phyloP scores from a whole-genome alignment of 2,797 vertebrate species.

The Alauda arvensis region DNA sequence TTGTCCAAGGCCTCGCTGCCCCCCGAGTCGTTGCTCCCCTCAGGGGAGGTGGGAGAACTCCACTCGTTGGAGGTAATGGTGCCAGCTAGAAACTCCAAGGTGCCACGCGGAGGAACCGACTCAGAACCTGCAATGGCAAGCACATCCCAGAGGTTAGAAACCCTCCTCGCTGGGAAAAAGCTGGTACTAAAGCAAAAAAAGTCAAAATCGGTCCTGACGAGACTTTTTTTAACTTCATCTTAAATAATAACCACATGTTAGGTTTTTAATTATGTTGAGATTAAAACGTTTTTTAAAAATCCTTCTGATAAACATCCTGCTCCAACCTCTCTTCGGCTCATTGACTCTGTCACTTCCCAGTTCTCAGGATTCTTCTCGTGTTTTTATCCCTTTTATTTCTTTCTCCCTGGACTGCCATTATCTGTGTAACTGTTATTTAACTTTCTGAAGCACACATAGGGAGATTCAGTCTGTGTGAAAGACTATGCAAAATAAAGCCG shows the following conservation, averaged over 20 bases:
- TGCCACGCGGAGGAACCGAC: slow-evolving; percentile 65
- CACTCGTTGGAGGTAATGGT: slow-evolving; percentile 96
- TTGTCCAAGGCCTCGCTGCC: slow-evolving; percentile 87
- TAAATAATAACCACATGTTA: accelerated
- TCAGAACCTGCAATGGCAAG: slow-evolving; percentile 56
- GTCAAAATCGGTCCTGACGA: no score
- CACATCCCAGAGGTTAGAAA: neutral
- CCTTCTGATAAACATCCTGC: neutral
- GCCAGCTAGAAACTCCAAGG: slow-evolving; percentile 75
- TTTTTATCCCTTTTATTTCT: neutral
- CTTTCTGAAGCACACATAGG: neutral
- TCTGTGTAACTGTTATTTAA: neutral
- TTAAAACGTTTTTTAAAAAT: neutral
- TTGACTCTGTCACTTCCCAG: neutral
- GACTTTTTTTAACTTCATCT: neutral
- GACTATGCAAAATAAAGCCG: neutral
- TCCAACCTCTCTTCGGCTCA: neutral
- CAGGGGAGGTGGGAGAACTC: slow-evolving; percentile 91
- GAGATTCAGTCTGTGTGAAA: neutral
- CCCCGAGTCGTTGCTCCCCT: slow-evolving; percentile 90
- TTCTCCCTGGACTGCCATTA: neutral
- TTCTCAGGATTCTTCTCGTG: neutral
- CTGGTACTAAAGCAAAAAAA: neutral
- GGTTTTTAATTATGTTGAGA: neutral
- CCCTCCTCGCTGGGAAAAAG: neutral